Conservation (phyloP, 1,140 invertebrate genomes). For the Aphis gossypii region DNA sequence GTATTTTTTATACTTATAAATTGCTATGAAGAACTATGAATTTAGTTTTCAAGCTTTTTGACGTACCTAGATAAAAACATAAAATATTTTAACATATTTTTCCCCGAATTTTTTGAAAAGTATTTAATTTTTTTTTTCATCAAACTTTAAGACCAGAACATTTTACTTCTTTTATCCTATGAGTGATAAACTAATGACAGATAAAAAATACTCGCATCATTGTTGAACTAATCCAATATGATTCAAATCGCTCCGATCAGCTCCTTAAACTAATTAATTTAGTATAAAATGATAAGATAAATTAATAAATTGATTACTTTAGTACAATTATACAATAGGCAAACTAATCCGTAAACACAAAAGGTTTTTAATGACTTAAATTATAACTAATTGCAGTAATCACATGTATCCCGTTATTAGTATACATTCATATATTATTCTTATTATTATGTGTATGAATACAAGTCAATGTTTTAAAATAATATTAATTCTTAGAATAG, state of each 20-base stretch:
- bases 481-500: not conserved
- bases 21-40: not conserved
- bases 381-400: not conserved
- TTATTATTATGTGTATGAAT: not conserved
- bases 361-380: not conserved
- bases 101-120: too few species aligned
- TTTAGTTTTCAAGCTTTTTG: not conserved
- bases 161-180: not conserved
- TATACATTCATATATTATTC: not conserved
- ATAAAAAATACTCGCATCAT: not conserved
- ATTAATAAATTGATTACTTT: not conserved
- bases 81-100: not conserved
- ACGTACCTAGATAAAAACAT: not conserved
- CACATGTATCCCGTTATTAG: not conserved
- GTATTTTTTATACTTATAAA: not conserved
- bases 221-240: not conserved
- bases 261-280: not conserved
- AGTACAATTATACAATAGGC: not conserved
- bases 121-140: not conserved
- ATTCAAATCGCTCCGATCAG: not conserved
- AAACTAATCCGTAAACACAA: not conserved
- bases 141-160: not conserved
- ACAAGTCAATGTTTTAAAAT: not conserved
- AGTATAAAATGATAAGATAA: not conserved
- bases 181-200: not conserved